Evolutionary conservation across 2,888 invertebrate genomes (phyloP), one percentile per base, ranked within the genome.

Genomic region (Ernsta delagoae): DNA sequence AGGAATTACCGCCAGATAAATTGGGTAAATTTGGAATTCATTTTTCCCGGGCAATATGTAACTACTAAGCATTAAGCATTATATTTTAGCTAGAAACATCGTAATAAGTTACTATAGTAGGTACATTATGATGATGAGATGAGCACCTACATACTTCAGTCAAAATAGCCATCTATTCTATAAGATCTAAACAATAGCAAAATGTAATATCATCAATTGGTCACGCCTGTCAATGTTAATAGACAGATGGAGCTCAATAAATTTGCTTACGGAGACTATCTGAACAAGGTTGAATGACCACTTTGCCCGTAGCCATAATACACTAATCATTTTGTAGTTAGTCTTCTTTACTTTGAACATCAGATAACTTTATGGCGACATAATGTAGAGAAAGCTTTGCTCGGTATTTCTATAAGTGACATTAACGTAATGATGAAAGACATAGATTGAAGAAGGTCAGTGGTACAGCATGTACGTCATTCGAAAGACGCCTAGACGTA

Each of bases 131-230:
- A 31, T 31, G 31, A 31, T 31, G 31, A 31, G 31, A 31, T 31
- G 31, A 31, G 31, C 31, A 31, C 31, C 31, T 31, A 31, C 2
- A 4, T 31, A 31, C 31, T 31, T 31, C 31, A 31, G 31, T 31
- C 31, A 31, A 31, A 31, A 31, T 8, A 48, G 48, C 48, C 6
- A 48, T 8, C 16, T 16, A 16, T 50, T 16, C 50, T 50, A 16
- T 4, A 50, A 56, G 31, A 24, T 65, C 65, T 45, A 65, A 16
- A 50, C 16, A 24, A 53, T 50, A 57, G 34, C 36, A 57, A 57
- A 45, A 64, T 57, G 64, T 9, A 54, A 53, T 64, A 43, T 64
- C 45, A 54, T 31, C 56, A 57, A 64, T 64, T 65, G 65, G 65
- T 65, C 57, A 57, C 57, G 56, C 12, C 39, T 65, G 54, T 41